These are phyloP conservation scores for Chalcosyrphus nemorum DNA, from an alignment of 2,888 invertebrate genomes.

Conservation along the genomic window DNA sequence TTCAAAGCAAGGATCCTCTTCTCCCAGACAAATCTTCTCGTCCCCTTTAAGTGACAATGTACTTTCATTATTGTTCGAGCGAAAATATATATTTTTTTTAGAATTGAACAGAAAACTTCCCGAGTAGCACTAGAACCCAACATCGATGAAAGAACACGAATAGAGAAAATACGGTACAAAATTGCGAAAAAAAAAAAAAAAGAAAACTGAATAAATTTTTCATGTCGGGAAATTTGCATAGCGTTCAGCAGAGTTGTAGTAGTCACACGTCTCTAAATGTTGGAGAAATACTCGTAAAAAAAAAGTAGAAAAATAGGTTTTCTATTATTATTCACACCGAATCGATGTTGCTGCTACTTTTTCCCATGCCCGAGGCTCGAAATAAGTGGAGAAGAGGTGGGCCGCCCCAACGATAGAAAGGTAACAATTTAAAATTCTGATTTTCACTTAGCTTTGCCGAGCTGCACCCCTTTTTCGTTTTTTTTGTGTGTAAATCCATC, in stretches of 20 bases:
- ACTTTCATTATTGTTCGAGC: slow-evolving; percentile 40
- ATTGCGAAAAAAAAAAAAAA: neutral
- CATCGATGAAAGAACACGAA: slow-evolving; percentile 22
- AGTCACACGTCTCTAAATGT: slow-evolving; percentile 40
- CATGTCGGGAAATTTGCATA: slow-evolving; percentile 47
- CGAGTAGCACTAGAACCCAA: slow-evolving; percentile 39
- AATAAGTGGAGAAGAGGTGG: too few relatives aligned
- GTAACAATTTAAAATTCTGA: slow-evolving; percentile 58
- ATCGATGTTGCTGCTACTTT: slow-evolving; percentile 47
- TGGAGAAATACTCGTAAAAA: neutral
- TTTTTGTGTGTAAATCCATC: slow-evolving; percentile 3
- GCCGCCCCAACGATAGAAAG: slow-evolving; percentile 7
- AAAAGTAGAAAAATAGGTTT: slow-evolving; percentile 40
- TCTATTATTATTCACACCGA: slow-evolving; percentile 55
- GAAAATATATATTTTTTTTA: slow-evolving; percentile 19
- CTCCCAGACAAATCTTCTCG: slow-evolving; percentile 4
- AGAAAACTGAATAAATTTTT: slow-evolving; percentile 28
- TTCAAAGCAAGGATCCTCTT: neutral
- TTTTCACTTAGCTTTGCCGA: slow-evolving; percentile 43
- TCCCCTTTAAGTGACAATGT: slow-evolving; percentile 35
- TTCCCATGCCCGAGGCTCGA: neutral
- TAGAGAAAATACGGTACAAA: neutral
- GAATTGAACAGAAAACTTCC: slow-evolving; percentile 30
- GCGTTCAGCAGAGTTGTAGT: slow-evolving; percentile 34
- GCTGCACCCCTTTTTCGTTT: slow-evolving; percentile 23